Conservation (phyloP, 2,888 invertebrate species). For the Acrobasis suavella region DNA sequence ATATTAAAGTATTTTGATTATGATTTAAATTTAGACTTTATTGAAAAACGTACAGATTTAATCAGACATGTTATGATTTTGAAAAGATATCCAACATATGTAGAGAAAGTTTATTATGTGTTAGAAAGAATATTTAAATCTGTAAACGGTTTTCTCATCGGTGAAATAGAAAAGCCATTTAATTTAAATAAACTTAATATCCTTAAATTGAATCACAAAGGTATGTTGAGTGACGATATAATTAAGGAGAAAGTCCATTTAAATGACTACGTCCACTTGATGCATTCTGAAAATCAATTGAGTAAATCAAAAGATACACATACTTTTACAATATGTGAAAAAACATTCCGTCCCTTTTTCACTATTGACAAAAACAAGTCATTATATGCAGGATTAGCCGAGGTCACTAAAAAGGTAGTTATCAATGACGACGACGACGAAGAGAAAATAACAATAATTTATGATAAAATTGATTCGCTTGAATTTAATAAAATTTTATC, state of each 20-base stretch:
- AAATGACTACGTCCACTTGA: constrained; percentile 40
- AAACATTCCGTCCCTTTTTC: constrained; percentile 44
- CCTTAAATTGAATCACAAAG: constrained; percentile 41
- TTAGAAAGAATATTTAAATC: constrained; percentile 44
- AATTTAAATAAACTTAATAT: constrained; percentile 47
- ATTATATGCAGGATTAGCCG: constrained; percentile 30
- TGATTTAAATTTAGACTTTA: constrained; percentile 38
- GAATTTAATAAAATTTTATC: background rate
- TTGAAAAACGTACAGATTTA: constrained; percentile 40
- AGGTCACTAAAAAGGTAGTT: constrained; percentile 27
- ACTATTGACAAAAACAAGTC: constrained; percentile 36
- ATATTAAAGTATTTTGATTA: constrained; percentile 44
- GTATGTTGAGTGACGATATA: constrained; percentile 35
- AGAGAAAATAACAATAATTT: constrained; percentile 9
- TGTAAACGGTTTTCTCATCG: constrained; percentile 40
- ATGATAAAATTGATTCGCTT: background rate
- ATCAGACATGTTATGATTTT: constrained; percentile 42
- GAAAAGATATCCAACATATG: constrained; percentile 38
- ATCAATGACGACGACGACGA: constrained; percentile 9
- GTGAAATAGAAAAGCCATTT: constrained; percentile 41
- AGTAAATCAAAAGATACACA: no score
- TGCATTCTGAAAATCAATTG: no score
- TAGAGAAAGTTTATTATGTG: constrained; percentile 40
- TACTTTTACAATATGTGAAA: constrained; percentile 34
- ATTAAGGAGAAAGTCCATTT: constrained; percentile 38